phyloP scores from a whole-genome alignment of 2,797 vertebrate genomes.

The Poecilia picta region DNA sequence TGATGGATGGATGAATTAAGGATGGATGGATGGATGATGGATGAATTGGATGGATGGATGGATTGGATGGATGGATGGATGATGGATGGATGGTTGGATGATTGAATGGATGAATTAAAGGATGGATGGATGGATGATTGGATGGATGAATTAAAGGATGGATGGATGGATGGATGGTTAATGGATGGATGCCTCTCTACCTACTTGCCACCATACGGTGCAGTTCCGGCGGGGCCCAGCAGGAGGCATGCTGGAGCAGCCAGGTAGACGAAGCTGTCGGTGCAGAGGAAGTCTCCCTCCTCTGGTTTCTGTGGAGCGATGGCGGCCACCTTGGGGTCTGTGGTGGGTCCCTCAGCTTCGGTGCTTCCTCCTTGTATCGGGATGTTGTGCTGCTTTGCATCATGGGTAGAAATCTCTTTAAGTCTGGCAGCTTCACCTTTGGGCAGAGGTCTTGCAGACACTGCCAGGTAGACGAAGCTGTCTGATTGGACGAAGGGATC shows the following conservation, averaged over 20 bases:
- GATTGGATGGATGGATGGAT: not conserved
- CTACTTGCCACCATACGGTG: slow-evolving; percentile 75
- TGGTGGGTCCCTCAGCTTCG: slow-evolving; percentile 30
- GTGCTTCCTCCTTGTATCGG: slow-evolving; percentile 8
- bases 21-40: not conserved
- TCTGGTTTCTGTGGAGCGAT: slow-evolving; percentile 68
- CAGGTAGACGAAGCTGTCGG: slow-evolving; percentile 85
- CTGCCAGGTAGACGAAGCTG: slow-evolving; percentile 85
- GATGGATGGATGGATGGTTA: not conserved
- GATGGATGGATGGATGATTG: too few species aligned
- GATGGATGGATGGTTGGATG: not conserved
- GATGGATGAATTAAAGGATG: too few species aligned
- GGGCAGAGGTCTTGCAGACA: slow-evolving; percentile 72
- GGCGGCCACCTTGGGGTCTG: slow-evolving; percentile 44
- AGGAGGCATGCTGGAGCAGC: slow-evolving; percentile 83
- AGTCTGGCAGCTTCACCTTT: slow-evolving; percentile 46
- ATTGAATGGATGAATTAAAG: not conserved
- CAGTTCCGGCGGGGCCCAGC: slow-evolving; percentile 74
- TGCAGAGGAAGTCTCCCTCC: slow-evolving; percentile 84
- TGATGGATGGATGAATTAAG: too few species aligned
- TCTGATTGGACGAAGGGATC: slow-evolving; percentile 83
- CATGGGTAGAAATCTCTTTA: slow-evolving; percentile 26
- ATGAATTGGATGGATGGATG: not conserved
- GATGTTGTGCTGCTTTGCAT: slow-evolving; percentile 27
- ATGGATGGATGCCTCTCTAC: too few species aligned